Evolutionary conservation across 1,140 invertebrate species (phyloP).

Genomic region (Euwallacea similis): DNA sequence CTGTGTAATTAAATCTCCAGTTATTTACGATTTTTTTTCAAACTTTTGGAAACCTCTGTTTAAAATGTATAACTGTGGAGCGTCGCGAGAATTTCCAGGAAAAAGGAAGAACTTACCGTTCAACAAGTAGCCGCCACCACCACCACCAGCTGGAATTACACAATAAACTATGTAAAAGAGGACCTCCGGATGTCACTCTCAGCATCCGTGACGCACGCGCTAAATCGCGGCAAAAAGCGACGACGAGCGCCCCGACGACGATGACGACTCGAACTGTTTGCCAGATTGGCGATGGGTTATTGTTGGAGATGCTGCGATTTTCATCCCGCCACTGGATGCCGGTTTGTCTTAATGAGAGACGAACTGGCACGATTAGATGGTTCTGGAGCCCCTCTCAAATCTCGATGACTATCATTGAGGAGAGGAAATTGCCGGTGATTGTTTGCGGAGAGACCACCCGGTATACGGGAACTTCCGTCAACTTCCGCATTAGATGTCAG

Average conservation of each 20-base stretch:
- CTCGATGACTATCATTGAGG: background rate
- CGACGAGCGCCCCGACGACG: background rate
- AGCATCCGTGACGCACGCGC: slow-evolving; percentile 6
- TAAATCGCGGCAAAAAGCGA: slow-evolving; percentile 1
- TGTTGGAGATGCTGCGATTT: background rate
- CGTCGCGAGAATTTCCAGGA: no score
- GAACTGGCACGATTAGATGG: background rate
- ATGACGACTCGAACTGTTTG: slow-evolving; percentile 3
- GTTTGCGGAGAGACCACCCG: no score
- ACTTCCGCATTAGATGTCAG: no score
- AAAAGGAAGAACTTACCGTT: slow-evolving; percentile 2
- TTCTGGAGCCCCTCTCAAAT: background rate
- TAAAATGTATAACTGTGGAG: no score
- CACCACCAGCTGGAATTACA: slow-evolving; percentile 7
- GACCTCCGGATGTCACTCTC: slow-evolving; percentile 1
- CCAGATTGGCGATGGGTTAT: slow-evolving; percentile 6
- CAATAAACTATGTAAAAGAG: slow-evolving; percentile 6
- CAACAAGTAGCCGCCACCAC: slow-evolving; percentile 14
- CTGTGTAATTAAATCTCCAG: no score
- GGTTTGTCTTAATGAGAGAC: background rate
- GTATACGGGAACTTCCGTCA: no score
- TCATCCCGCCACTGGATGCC: slow-evolving; percentile 1
- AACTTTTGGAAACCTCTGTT: no score
- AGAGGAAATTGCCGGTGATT: slow-evolving; percentile 1
- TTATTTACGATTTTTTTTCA: no score